A percentile compares a stretch with the other conserved stretches of the same genome.
phyloP scores from a whole-genome alignment of 2,113 vertebrate genomes.

The Poicephalus meyeri region DNA sequence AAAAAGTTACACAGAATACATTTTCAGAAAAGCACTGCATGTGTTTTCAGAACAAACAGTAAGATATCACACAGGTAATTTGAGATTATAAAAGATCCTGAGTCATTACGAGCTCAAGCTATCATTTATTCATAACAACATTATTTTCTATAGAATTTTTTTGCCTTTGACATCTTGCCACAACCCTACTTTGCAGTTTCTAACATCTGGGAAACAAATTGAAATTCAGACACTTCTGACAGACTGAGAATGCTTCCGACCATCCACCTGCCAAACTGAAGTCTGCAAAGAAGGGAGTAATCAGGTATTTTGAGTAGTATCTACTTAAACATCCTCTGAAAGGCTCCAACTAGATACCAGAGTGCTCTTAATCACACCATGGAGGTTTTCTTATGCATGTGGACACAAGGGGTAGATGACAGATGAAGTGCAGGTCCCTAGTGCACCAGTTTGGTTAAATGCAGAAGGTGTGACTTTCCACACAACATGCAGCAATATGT shows the following conservation, averaged over 20 bases:
- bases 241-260: not conserved
- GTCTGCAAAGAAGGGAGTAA: not conserved
- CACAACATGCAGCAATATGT: rapidly evolving
- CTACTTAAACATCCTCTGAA: not conserved
- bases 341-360: not conserved
- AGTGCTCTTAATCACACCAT: rapidly evolving
- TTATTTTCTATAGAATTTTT: not conserved
- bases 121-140: not conserved
- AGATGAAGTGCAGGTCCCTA: not conserved
- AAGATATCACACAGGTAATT: not conserved
- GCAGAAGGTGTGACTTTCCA: not conserved
- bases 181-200: not conserved
- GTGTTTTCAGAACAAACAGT: not conserved
- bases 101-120: not conserved
- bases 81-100: not conserved
- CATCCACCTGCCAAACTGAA: not conserved
- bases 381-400: not conserved
- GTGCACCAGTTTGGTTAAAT: not conserved
- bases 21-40: not conserved
- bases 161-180: not conserved
- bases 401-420: rapidly evolving
- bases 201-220: not conserved
- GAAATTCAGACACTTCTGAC: not conserved
- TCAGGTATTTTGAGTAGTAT: not conserved
- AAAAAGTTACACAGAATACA: not conserved